Evolutionary conservation across 2,113 vertebrate genomes (phyloP).

Genomic region (Cynocephalus volans): DNA sequence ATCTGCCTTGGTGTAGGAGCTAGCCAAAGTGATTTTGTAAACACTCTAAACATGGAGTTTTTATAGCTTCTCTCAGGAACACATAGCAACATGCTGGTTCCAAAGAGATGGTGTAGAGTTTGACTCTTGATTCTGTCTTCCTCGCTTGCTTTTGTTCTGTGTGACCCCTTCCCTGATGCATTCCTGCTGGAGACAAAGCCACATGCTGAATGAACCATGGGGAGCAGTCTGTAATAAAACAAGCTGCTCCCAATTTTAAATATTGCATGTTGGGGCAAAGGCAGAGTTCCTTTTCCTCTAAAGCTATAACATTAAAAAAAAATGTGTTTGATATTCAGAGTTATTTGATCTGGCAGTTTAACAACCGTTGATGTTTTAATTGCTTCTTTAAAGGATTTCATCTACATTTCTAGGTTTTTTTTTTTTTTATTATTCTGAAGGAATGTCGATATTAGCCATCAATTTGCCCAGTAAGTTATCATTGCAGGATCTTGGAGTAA

Average conservation of each 20-base stretch:
- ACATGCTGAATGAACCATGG: constrained; percentile 66
- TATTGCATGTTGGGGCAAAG: constrained; percentile 85
- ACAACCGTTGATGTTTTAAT: constrained; percentile 87
- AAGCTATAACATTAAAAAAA: constrained; percentile 84
- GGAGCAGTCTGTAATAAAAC: constrained; percentile 76
- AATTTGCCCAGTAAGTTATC: constrained; percentile 78
- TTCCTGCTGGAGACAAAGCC: constrained; percentile 70
- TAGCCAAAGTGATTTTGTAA: constrained; percentile 35
- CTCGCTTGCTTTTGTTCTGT: constrained; percentile 67
- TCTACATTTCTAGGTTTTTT: constrained; percentile 84
- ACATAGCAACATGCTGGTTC: constrained; percentile 36
- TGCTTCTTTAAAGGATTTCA: constrained; percentile 86
- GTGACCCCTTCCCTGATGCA: constrained; percentile 68
- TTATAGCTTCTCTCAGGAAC: constrained; percentile 39
- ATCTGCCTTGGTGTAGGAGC: background rate
- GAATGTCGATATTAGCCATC: constrained; percentile 85
- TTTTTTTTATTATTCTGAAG: constrained; percentile 81
- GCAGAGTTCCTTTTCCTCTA: constrained; percentile 82
- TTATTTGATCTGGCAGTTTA: constrained; percentile 86
- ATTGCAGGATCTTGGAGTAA: constrained; percentile 77
- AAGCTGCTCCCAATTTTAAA: constrained; percentile 84
- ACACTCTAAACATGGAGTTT: background rate
- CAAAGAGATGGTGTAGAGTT: constrained; percentile 9
- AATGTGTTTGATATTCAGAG: constrained; percentile 83
- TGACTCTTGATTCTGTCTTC: constrained; percentile 61